Percentiles rank a stretch among this genome's conserved stretches.
phyloP scores from a whole-genome alignment of 2,797 vertebrate genomes.

The Falco concolor region DNA sequence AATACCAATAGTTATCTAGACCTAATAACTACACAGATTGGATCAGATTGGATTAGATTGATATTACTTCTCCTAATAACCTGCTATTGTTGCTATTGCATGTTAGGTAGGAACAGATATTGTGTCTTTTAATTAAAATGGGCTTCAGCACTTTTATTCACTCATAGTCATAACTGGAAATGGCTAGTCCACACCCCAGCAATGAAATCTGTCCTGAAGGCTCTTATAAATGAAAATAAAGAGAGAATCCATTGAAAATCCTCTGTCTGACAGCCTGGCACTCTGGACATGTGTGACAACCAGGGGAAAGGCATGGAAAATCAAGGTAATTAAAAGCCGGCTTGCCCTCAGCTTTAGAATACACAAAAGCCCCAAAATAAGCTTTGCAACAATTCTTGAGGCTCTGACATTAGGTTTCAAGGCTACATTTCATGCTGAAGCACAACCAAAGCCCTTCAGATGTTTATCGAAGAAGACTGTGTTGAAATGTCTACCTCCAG shows the following conservation, averaged over 20 bases:
- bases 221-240: not conserved
- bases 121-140: constrained; percentile 43
- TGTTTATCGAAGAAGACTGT: not conserved
- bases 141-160: not conserved
- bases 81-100: not conserved
- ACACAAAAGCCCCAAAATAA: not conserved
- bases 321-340: not conserved
- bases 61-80: constrained; percentile 31
- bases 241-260: not conserved
- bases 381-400: not conserved
- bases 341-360: not conserved
- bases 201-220: not conserved
- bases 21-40: constrained; percentile 19
- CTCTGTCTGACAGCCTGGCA: not conserved
- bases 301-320: not conserved
- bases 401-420: not conserved
- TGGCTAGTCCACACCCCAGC: not conserved
- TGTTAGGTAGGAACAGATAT: not conserved
- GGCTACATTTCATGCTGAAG: not conserved
- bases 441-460: not conserved
- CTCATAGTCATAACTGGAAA: not conserved
- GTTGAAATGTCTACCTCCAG: not conserved
- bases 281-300: not conserved
- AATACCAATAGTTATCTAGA: constrained; percentile 42
- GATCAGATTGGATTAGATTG: not conserved